These are phyloP conservation scores for Trachymyrmex septentrionalis DNA, from an alignment of 1,140 invertebrate species.

Conservation along the genomic window DNA sequence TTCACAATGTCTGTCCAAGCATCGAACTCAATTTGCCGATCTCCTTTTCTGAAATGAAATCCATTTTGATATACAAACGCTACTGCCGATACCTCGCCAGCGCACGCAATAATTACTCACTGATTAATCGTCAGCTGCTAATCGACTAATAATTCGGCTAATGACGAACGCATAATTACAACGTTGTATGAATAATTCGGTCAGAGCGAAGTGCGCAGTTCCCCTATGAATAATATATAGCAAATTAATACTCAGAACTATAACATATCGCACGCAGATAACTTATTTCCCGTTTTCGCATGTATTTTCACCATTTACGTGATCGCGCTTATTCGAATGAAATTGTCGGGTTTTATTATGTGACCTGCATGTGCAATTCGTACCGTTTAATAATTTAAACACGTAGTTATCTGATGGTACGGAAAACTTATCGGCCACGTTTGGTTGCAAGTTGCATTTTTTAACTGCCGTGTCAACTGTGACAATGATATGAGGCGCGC, in stretches of 20 bases:
- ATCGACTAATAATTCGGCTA: conserved; percentile 76
- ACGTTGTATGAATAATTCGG: conserved; percentile 71
- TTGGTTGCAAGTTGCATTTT: conserved; percentile 19
- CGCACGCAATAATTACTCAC: conserved; percentile 68
- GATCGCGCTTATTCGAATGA: conserved; percentile 44
- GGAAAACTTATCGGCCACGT: conserved; percentile 50
- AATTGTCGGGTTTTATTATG: conserved; percentile 61
- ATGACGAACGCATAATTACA: conserved; percentile 72
- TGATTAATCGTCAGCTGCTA: conserved; percentile 73
- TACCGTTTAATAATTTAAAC: conserved; percentile 44
- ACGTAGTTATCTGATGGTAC: conserved; percentile 12
- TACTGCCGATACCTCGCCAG: not conserved
- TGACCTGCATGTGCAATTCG: conserved; percentile 24
- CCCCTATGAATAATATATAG: conserved; percentile 73
- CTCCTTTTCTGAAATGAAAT: conserved; percentile 58
- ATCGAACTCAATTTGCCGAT: conserved; percentile 47
- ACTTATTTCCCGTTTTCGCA: conserved; percentile 48
- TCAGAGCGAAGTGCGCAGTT: conserved; percentile 29
- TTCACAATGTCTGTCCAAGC: conserved; percentile 21
- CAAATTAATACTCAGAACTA: conserved; percentile 75
- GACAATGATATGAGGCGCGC: conserved; percentile 23
- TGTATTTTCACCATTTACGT: conserved; percentile 56
- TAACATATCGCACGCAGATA: conserved; percentile 48
- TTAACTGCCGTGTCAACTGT: conserved; percentile 32
- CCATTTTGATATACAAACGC: conserved; percentile 46